Percentiles rank a stretch among this genome's conserved stretches.
Conservation (phyloP, 2,797 vertebrate genomes). For the Uromys caudimaculatus region DNA sequence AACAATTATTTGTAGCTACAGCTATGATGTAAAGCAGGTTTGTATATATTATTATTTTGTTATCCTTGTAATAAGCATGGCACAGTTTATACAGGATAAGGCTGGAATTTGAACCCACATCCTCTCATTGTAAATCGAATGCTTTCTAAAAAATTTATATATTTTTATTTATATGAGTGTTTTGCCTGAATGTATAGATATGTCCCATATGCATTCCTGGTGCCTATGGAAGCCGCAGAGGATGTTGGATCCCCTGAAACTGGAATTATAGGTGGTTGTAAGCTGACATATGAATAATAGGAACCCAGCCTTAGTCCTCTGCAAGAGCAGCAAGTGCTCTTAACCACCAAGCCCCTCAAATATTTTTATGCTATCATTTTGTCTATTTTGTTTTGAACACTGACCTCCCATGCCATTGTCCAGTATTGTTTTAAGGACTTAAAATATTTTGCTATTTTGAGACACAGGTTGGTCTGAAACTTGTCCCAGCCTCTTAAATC, state of each 20-base stretch:
- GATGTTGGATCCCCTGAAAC: not conserved
- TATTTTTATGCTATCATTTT: slow-evolving; percentile 18
- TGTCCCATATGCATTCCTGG: not conserved
- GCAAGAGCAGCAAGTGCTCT: not conserved
- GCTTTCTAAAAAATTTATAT: not conserved
- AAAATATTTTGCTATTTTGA: not conserved
- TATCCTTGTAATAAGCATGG: not conserved
- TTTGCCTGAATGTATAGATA: not conserved
- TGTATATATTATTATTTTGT: not conserved
- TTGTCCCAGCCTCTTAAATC: not conserved
- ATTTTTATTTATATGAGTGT: not conserved
- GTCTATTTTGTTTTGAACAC: slow-evolving; percentile 40
- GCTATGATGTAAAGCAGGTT: not conserved
- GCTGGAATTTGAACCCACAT: slow-evolving; percentile 1
- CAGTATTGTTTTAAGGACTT: slow-evolving; percentile 12
- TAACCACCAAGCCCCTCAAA: not conserved
- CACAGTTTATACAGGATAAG: slow-evolving; percentile 42
- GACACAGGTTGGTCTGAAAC: not conserved
- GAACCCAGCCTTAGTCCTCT: not conserved
- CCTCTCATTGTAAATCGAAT: slow-evolving; percentile 23
- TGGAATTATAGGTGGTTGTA: not conserved
- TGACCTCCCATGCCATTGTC: slow-evolving; percentile 28
- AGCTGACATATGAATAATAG: not conserved
- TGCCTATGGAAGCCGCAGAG: not conserved
- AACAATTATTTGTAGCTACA: not conserved